Conservation (phyloP, 2,888 invertebrate species). For the Euspilapteryx auroguttella region DNA sequence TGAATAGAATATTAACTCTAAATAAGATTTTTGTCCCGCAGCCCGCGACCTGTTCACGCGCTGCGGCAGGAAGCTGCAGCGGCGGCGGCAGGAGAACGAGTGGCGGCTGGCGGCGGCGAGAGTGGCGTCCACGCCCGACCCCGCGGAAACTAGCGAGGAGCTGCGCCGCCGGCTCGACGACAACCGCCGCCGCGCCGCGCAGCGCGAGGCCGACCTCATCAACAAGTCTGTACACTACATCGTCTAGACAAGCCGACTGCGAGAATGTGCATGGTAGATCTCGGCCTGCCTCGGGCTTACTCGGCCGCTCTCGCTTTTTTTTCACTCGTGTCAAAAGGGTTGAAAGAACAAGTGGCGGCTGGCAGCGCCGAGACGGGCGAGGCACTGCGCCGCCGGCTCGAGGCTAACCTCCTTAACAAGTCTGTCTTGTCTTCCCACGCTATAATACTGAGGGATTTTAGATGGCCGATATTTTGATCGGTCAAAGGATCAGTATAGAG, state of each 20-base stretch:
- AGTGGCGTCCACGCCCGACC: slow-evolving; percentile 53
- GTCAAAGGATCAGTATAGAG: too few species aligned
- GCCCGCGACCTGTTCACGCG: slow-evolving; percentile 67
- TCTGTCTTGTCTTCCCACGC: too few species aligned
- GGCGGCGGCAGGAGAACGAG: slow-evolving; percentile 66
- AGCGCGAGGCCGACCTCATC: slow-evolving; percentile 53
- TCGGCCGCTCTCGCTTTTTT: too few species aligned
- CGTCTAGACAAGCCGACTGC: not conserved
- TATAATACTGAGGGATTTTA: too few species aligned
- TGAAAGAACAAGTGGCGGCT: slow-evolving; percentile 67
- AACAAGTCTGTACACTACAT: slow-evolving; percentile 36
- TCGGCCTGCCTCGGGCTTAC: not conserved
- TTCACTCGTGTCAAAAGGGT: too few species aligned
- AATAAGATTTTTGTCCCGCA: too few species aligned
- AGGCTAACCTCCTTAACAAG: slow-evolving; percentile 59
- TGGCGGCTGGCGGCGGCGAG: slow-evolving; percentile 62
- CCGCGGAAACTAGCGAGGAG: slow-evolving; percentile 55
- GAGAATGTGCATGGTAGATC: not conserved
- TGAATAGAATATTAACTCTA: too few species aligned
- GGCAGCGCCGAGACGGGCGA: slow-evolving; percentile 54
- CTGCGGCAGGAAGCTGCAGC: slow-evolving; percentile 67
- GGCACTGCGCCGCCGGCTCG: slow-evolving; percentile 53
- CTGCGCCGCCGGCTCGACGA: slow-evolving; percentile 58
- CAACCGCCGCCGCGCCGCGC: slow-evolving; percentile 50
- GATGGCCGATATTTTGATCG: too few species aligned